These are phyloP conservation scores for Spisula solida DNA, from an alignment of 2,888 invertebrate species.

Conservation along the genomic window DNA sequence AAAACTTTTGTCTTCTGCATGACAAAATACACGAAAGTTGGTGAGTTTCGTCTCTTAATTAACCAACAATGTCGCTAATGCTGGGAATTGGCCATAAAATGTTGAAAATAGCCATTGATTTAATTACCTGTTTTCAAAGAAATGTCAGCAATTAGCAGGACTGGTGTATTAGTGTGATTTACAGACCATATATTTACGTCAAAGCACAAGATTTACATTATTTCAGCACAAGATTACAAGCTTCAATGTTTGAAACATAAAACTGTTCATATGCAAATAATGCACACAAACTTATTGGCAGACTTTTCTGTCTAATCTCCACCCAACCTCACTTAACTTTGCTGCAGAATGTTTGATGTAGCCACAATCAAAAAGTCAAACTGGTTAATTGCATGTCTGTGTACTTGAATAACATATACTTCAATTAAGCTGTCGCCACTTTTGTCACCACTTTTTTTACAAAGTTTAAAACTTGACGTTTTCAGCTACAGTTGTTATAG, in stretches of 20 bases:
- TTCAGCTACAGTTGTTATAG: background rate
- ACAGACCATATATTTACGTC: background rate
- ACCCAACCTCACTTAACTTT: background rate
- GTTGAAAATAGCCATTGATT: constrained; percentile 10
- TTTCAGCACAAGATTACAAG: background rate
- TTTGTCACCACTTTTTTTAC: constrained; percentile 10
- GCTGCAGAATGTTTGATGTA: background rate
- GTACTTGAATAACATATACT: background rate
- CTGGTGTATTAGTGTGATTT: background rate
- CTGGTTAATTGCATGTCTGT: background rate
- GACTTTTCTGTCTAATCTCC: background rate
- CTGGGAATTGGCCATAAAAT: background rate
- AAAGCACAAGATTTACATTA: background rate
- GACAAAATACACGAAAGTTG: background rate
- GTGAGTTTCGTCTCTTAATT: background rate
- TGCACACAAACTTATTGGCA: background rate
- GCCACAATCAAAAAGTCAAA: background rate
- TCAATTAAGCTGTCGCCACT: constrained; percentile 24
- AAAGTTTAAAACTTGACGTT: background rate
- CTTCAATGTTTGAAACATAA: background rate
- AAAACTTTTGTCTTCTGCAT: background rate
- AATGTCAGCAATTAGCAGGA: background rate
- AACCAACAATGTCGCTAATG: background rate
- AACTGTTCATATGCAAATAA: background rate
- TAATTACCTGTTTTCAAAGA: constrained; percentile 6